Conservation (phyloP, 2,888 invertebrate species). For the Idaea straminata region DNA sequence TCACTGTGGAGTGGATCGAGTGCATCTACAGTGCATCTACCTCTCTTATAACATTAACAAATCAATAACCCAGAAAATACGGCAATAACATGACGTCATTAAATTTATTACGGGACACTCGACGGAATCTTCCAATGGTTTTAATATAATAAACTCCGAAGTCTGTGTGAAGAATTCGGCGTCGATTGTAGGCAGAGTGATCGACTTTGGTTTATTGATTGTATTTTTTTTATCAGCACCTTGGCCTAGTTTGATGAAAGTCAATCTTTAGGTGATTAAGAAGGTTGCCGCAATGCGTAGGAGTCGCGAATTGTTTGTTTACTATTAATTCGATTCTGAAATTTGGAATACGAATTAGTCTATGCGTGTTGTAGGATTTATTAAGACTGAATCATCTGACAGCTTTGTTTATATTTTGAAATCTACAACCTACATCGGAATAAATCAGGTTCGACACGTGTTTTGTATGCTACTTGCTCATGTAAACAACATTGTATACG, state of each 20-base stretch:
- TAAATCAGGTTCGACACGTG: conserved; percentile 13
- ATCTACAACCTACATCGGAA: neutral
- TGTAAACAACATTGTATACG: conserved; percentile 11
- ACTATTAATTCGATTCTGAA: conserved; percentile 2
- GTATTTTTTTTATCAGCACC: conserved; percentile 33
- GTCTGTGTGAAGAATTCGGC: conserved; percentile 19
- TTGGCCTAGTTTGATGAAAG: conserved; percentile 33
- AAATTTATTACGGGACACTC: neutral
- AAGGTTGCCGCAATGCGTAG: conserved; percentile 6
- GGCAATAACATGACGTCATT: conserved; percentile 8
- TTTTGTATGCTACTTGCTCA: conserved; percentile 2
- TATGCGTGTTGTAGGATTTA: neutral
- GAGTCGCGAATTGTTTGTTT: conserved; percentile 2
- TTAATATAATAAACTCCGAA: conserved; percentile 8
- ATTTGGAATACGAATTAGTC: neutral
- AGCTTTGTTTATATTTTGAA: neutral
- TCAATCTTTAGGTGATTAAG: conserved; percentile 14
- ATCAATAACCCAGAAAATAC: conserved; percentile 6
- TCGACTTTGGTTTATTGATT: conserved; percentile 22
- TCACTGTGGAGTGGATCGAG: neutral
- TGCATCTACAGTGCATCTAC: neutral
- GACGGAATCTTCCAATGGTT: conserved; percentile 4
- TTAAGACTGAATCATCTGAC: neutral
- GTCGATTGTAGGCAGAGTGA: conserved; percentile 22
- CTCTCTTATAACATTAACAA: neutral